A percentile compares a stretch with the other conserved stretches of the same genome.
These are phyloP conservation scores for Poliocrania exsul DNA, from an alignment of 2,797 vertebrate genomes.

Conservation along the genomic window DNA sequence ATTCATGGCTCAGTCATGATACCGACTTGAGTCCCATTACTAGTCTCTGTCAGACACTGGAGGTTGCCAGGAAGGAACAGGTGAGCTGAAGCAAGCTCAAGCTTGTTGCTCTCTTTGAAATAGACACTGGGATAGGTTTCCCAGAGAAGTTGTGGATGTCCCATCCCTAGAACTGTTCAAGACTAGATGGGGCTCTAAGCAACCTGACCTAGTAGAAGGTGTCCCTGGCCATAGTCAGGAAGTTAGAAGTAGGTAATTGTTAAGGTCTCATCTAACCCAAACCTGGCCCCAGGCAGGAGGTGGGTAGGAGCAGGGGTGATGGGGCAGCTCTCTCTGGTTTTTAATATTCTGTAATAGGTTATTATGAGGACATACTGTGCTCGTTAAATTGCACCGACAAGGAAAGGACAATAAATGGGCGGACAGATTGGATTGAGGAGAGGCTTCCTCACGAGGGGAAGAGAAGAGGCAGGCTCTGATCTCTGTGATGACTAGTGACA, in stretches of 20 bases:
- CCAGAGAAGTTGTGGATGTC: background rate
- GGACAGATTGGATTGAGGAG: background rate
- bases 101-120: rapidly evolving
- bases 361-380: no score
- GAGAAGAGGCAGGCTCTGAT: no score
- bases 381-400: rapidly evolving
- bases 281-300: rapidly evolving
- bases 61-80: rapidly evolving
- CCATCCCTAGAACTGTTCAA: background rate
- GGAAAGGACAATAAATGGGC: background rate
- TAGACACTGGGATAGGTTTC: background rate
- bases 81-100: background rate
- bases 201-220: background rate
- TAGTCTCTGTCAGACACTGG: rapidly evolving
- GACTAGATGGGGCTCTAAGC: background rate
- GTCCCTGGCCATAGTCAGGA: background rate
- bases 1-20: rapidly evolving
- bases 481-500: no score
- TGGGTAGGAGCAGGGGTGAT: background rate
- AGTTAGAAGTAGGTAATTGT: background rate
- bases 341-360: background rate
- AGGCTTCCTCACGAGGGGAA: background rate
- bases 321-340: background rate
- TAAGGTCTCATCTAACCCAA: background rate
- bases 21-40: rapidly evolving